Evolutionary conservation across 2,797 vertebrate species (phyloP), one percentile per base, ranked within the genome.

Genomic region (Trachurus trachurus): DNA sequence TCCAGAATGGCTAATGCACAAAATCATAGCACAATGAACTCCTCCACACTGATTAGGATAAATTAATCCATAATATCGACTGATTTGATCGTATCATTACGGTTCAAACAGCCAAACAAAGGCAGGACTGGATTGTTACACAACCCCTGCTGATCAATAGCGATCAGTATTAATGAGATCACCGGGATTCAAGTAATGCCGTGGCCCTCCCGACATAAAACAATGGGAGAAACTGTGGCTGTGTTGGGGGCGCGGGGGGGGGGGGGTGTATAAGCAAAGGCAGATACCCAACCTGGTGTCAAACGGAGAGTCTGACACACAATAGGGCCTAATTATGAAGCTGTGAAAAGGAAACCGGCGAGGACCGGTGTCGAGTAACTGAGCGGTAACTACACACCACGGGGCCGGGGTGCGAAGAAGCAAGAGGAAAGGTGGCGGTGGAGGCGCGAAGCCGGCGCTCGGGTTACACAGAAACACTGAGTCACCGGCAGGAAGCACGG

Each of bases 401-500:
- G 4, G 66, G 49, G 77, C 66, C 84, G 74, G 26, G 26, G 83
- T 84, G 81, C 57, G 26, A 88, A 87, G 13, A 70, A 80, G 79
- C 86, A 63, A 87, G 88, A 26, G 87, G 83, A 88, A 88, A 93
- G 89, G 93, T 94, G 93, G 83, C 85, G 34, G 53, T 22, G 69
- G 72, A 92, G 91, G 93, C n/a, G 92, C n/a, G 64, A 87, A 59
- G 80, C 26, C 47, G 22, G 12, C 37, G 86, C 91, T 95, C 91
- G 17, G 81, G 94, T 95, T 96, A 94, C 95, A 58, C 93, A 96
- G 94, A 96, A 96, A 96, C 77, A 95, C 74, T 95, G 95, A 97
- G 90, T 96, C 95, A 96, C 91, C 80, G 88, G 84, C 88, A 94
- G 89, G 91, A 95, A 94, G 87, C 84, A 26, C 26, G 26, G 72